Evolutionary conservation across 2,888 invertebrate species (phyloP).

Genomic region (Mesochorus sp.): DNA sequence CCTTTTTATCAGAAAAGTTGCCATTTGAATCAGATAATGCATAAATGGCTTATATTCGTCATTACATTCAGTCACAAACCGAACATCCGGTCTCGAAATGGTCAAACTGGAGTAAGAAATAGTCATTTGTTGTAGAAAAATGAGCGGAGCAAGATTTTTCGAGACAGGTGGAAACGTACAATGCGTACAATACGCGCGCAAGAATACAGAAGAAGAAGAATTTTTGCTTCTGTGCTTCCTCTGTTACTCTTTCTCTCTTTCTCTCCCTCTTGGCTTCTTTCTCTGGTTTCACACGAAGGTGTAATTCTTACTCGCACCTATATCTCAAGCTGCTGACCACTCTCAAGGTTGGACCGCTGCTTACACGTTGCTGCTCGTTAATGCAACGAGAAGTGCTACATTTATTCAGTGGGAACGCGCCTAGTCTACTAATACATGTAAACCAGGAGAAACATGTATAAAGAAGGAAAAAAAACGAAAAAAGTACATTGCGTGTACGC

Average conservation of each 20-base stretch:
- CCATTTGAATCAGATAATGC: no score
- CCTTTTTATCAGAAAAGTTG: no score
- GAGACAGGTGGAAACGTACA: neutral
- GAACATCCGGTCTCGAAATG: slow-evolving; percentile 14
- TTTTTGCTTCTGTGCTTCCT: neutral
- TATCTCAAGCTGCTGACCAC: slow-evolving; percentile 38
- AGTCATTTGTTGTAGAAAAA: slow-evolving; percentile 17
- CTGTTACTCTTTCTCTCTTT: neutral
- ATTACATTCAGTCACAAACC: no score
- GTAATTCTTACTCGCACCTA: slow-evolving; percentile 36
- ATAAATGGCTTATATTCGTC: no score
- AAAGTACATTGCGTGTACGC: slow-evolving; percentile 36
- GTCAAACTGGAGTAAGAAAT: slow-evolving; percentile 12
- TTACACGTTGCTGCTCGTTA: slow-evolving; percentile 48
- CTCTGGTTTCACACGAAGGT: no score
- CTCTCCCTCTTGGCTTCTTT: neutral
- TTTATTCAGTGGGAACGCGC: slow-evolving; percentile 45
- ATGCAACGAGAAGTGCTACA: slow-evolving; percentile 63
- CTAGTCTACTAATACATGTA: slow-evolving; percentile 15
- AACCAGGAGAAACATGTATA: slow-evolving; percentile 15
- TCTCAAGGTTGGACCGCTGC: slow-evolving; percentile 53
- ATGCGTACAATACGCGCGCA: no score
- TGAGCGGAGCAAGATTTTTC: neutral
- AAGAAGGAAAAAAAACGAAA: slow-evolving; percentile 17
- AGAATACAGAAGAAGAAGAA: neutral